A percentile compares a stretch with the other conserved stretches of the same genome.
Evolutionary conservation across 2,113 vertebrate genomes (phyloP).

Genomic region (Chloroceryle aenea): DNA sequence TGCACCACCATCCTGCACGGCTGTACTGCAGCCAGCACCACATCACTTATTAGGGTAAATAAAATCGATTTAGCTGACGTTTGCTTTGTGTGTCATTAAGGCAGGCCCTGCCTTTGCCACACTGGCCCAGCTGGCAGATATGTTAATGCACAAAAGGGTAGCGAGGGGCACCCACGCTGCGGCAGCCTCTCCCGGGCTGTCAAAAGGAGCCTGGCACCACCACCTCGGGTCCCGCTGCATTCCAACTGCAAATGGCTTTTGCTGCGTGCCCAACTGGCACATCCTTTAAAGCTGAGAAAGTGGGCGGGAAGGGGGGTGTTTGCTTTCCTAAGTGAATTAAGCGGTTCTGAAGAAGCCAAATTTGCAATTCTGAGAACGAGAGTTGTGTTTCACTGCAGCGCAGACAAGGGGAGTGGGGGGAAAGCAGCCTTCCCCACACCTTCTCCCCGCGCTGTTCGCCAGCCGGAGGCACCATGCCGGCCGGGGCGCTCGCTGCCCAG

Average conservation of each 20-base stretch:
- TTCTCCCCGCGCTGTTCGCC: neutral
- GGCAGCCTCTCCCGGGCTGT: neutral
- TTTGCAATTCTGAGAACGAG: neutral
- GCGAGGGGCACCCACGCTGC: neutral
- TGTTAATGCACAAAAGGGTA: neutral
- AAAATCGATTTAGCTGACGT: slow-evolving; percentile 39
- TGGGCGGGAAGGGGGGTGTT: neutral
- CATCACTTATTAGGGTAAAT: slow-evolving; percentile 27
- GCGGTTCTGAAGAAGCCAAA: neutral
- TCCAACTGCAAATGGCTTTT: neutral
- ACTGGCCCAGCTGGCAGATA: neutral
- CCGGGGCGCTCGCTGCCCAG: rapidly evolving
- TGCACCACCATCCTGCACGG: neutral
- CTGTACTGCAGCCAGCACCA: neutral
- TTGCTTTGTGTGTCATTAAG: slow-evolving; percentile 22
- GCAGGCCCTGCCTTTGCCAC: neutral
- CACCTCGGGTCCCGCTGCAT: neutral
- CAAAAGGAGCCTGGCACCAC: neutral
- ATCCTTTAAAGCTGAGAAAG: neutral
- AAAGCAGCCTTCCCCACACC: neutral
- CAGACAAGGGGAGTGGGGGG: neutral
- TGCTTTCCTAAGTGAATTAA: slow-evolving; percentile 21
- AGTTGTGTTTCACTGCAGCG: neutral
- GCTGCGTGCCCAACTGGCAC: neutral
- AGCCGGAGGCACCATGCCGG: rapidly evolving